Evolutionary conservation across 2,888 invertebrate genomes (phyloP), one percentile per base, ranked within the genome.

Genomic region (Cheilosia pagana): DNA sequence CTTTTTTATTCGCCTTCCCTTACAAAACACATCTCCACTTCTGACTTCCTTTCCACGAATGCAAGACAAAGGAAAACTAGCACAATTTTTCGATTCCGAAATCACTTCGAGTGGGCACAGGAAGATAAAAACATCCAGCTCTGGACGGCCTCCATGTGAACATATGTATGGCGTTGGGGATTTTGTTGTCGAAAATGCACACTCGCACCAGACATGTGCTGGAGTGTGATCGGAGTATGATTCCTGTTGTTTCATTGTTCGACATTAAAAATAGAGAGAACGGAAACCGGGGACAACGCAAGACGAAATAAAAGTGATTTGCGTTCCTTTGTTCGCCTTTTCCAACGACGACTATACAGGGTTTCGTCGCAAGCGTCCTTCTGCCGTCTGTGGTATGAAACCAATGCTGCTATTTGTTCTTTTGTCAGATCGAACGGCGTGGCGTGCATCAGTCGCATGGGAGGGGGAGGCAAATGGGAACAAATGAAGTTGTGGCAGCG

Each of bases 401-500:
- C 14, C 60, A 60, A 71, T 59, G 55, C 59, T 23, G 28, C 41
- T 39, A 12, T 7, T 48, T 14, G 8, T 21, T 60, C 53, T 23
- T 62, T 53, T 57, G 23, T n/a, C 53, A 63, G 43, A 45, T 41
- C 19, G 28, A 16, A 50, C 16, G 31, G 35, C 45, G 55, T 35
- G 14, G 14, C 31, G 3, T 62, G 72, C 41, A 50, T 7, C 6
- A 1, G 35, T 16, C 35, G 45, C 5, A 53, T 10, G 23, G 25
- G 63, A 12, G 50, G n/a, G 5, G 2, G 28, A 53, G 55, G 23
- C 31, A 57, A 74, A 43, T 71, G 50, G 43, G 45, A 65, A 63
- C 59, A 83, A 79, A 79, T 79, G 63, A 70, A 75, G 68, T 79
- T 79, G 83, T 74, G 68, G 63, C 63, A 70, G 78, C 48, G 43